These are phyloP conservation scores for Odontophorus gujanensis DNA, from an alignment of 2,113 vertebrate species.

Conservation along the genomic window DNA sequence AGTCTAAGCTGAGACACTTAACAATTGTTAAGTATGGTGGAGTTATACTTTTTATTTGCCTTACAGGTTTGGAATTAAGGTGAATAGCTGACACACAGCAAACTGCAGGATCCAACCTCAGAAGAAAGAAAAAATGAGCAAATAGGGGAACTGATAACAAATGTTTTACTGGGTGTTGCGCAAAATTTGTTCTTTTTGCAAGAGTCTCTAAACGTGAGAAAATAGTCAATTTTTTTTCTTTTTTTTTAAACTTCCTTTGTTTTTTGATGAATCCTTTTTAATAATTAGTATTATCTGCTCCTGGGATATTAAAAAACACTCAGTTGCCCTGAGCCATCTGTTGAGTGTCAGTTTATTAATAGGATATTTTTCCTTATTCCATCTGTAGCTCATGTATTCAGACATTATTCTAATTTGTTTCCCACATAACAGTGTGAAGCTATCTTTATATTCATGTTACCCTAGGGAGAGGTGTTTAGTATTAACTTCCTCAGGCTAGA, in stretches of 20 bases:
- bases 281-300: not conserved
- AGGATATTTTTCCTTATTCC: not conserved
- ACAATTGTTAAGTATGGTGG: not conserved
- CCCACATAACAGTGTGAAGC: not conserved
- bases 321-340: not conserved
- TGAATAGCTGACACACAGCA: not conserved
- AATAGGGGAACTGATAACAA: not conserved
- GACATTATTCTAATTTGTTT: not conserved
- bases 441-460: not conserved
- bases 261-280: not conserved
- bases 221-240: not conserved
- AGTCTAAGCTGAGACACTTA: not conserved
- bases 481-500: not conserved
- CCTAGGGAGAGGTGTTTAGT: not conserved
- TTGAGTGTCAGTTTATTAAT: not conserved
- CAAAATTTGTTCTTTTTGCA: not conserved
- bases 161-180: not conserved
- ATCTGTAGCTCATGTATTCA: not conserved
- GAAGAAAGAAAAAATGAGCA: not conserved
- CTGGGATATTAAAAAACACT: not conserved
- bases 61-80: not conserved
- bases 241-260: not conserved
- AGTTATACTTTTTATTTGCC: not conserved
- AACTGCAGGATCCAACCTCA: not conserved
- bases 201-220: not conserved